Percentiles rank a stretch among this genome's conserved stretches.
These are phyloP conservation scores for Lagopus muta DNA, from an alignment of 2,113 vertebrate genomes.

Conservation along the genomic window DNA sequence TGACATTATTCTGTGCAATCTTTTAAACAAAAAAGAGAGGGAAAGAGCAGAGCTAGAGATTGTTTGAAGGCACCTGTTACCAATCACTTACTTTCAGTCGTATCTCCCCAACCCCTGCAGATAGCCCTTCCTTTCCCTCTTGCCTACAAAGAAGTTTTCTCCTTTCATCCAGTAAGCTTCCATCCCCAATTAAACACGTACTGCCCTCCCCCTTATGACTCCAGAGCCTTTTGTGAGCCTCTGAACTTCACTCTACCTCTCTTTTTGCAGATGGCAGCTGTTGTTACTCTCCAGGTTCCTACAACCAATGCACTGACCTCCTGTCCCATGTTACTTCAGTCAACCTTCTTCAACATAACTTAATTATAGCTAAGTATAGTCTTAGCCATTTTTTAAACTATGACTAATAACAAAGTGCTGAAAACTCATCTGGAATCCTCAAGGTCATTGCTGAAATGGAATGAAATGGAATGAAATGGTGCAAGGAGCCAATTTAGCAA, in stretches of 20 bases:
- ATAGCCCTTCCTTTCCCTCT: slow-evolving; percentile 32
- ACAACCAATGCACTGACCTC: neutral
- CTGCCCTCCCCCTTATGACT: slow-evolving; percentile 26
- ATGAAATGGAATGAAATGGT: slow-evolving; percentile 1
- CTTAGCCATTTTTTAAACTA: slow-evolving; percentile 20
- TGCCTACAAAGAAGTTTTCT: slow-evolving; percentile 31
- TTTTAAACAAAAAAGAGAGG: slow-evolving; percentile 2
- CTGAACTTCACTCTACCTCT: slow-evolving; percentile 61
- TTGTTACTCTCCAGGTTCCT: slow-evolving; percentile 33
- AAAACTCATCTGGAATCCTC: slow-evolving; percentile 37
- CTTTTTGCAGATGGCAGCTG: slow-evolving; percentile 52
- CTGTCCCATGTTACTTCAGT: slow-evolving; percentile 26
- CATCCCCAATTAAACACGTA: slow-evolving; percentile 45
- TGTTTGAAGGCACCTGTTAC: slow-evolving; percentile 58
- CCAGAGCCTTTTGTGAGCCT: slow-evolving; percentile 47
- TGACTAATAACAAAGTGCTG: slow-evolving; percentile 29
- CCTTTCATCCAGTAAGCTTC: slow-evolving; percentile 63
- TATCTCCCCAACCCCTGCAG: slow-evolving; percentile 42
- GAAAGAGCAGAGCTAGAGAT: slow-evolving; percentile 13
- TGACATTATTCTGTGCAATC: slow-evolving; percentile 30
- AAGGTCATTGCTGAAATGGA: neutral
- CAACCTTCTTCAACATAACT: slow-evolving; percentile 12
- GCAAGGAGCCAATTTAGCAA: neutral
- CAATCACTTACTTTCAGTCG: slow-evolving; percentile 25
- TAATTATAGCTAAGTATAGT: slow-evolving; percentile 33